Evolutionary conservation across 1,140 invertebrate species (phyloP).

Genomic region (Patella vulgata): DNA sequence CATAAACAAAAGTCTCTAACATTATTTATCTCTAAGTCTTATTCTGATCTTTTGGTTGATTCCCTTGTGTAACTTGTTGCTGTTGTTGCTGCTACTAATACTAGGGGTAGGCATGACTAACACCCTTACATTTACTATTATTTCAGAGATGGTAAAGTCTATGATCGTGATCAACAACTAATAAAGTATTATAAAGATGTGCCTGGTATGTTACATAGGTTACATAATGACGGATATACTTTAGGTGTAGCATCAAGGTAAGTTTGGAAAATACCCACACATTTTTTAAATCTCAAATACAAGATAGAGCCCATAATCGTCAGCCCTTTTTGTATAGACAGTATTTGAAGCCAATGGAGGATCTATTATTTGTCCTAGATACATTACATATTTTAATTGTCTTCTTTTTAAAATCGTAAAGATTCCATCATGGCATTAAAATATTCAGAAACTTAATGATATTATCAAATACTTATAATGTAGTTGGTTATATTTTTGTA

Average conservation of each 20-base stretch:
- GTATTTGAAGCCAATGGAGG: not conserved
- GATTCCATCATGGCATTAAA: too few relatives aligned
- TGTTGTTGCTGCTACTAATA: too few relatives aligned
- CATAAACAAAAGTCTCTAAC: too few relatives aligned
- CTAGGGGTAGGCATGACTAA: not conserved
- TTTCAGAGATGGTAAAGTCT: slow-evolving; percentile 60
- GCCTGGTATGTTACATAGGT: slow-evolving; percentile 72
- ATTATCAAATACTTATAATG: too few relatives aligned
- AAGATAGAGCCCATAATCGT: not conserved
- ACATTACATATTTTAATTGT: not conserved
- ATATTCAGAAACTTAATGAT: too few relatives aligned
- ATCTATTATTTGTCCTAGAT: not conserved
- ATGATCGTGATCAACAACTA: slow-evolving; percentile 69
- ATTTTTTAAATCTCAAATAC: not conserved
- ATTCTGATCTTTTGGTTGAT: too few relatives aligned
- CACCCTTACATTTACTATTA: slow-evolving; percentile 5
- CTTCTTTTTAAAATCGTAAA: too few relatives aligned
- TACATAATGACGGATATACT: slow-evolving; percentile 71
- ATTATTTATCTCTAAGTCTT: too few relatives aligned
- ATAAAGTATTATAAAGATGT: slow-evolving; percentile 74
- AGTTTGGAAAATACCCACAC: not conserved
- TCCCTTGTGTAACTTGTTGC: too few relatives aligned
- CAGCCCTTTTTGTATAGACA: not conserved
- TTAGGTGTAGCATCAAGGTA: slow-evolving; percentile 73
- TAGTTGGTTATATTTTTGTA: too few relatives aligned